These are phyloP conservation scores for Potorous gilbertii DNA, from an alignment of 2,797 vertebrate species.

Conservation along the genomic window DNA sequence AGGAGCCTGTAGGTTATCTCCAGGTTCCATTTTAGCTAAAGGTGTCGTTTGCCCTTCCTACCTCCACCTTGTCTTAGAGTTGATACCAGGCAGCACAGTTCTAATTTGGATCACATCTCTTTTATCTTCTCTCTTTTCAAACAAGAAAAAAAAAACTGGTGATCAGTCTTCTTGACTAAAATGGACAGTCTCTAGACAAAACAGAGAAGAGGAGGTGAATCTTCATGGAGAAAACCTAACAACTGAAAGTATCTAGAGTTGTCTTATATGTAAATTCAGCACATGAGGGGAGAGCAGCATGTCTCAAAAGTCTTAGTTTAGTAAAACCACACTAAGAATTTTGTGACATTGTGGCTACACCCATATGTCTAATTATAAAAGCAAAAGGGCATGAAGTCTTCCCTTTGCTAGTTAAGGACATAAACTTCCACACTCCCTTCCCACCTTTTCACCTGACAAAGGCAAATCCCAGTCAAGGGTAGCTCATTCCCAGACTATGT, in stretches of 20 bases:
- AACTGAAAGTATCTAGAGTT: not conserved
- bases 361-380: not conserved
- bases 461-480: not conserved
- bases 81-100: not conserved
- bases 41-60: not conserved
- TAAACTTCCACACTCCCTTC: not conserved
- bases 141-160: not conserved
- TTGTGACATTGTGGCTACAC: not conserved
- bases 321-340: not conserved
- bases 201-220: not conserved
- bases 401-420: not conserved
- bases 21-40: not conserved
- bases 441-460: not conserved
- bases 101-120: not conserved
- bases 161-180: not conserved
- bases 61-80: not conserved
- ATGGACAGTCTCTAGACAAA: not conserved
- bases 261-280: not conserved
- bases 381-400: not conserved
- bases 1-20: not conserved
- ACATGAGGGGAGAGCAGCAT: not conserved
- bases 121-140: not conserved
- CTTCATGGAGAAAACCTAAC: not conserved
- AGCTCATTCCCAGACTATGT: not conserved
- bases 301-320: not conserved